Conservation (phyloP, 2,888 invertebrate genomes). For the Noctua fimbriata region DNA sequence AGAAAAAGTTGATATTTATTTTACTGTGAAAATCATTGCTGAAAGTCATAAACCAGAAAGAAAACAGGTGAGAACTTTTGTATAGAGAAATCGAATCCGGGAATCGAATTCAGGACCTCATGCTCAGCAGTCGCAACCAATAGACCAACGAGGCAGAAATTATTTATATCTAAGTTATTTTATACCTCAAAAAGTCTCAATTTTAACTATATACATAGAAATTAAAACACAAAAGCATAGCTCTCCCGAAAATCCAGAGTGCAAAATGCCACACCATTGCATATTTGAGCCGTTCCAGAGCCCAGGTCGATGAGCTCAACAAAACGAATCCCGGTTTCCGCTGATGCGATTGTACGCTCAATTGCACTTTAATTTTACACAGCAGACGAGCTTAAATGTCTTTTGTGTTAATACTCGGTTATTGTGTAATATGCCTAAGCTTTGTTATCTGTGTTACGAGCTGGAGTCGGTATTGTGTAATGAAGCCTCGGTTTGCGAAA, state of each 20-base stretch:
- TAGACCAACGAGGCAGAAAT: background rate
- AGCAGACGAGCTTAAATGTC: constrained; percentile 57
- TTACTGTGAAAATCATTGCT: too few relatives aligned
- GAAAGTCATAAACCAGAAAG: too few relatives aligned
- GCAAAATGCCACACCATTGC: constrained; percentile 36
- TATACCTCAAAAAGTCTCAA: background rate
- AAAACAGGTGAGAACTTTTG: too few relatives aligned
- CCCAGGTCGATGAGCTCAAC: constrained; percentile 49
- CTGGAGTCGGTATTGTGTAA: background rate
- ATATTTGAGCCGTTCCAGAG: constrained; percentile 36
- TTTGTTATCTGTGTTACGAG: background rate
- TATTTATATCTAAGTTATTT: background rate
- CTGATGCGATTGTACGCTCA: constrained; percentile 64
- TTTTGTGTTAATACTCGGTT: constrained; percentile 50
- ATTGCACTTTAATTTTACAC: constrained; percentile 65
- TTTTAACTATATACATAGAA: background rate
- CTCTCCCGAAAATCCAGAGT: background rate
- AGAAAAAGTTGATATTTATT: too few relatives aligned
- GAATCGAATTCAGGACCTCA: background rate
- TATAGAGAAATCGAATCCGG: too few relatives aligned
- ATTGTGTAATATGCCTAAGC: constrained; percentile 37
- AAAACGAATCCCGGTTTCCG: constrained; percentile 59
- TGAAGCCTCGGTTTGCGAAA: background rate
- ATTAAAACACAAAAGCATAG: background rate
- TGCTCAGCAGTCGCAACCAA: too few relatives aligned